phyloP scores from a whole-genome alignment of 2,888 invertebrate species.

The Hololepta plana region DNA sequence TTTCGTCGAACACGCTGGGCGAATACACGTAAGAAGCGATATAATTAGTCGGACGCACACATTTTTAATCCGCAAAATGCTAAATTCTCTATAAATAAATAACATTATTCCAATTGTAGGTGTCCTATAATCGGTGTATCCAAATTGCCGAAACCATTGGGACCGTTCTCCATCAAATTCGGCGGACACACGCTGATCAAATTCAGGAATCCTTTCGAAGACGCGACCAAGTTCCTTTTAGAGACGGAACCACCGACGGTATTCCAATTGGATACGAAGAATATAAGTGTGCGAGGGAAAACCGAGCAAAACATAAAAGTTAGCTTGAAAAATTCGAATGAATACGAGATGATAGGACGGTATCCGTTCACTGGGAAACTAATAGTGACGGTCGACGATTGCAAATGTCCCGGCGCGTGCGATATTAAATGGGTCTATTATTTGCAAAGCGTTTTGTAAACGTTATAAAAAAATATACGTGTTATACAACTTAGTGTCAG shows the following conservation, averaged over 20 bases:
- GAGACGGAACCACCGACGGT: conserved; percentile 26
- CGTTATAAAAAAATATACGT: too few species aligned
- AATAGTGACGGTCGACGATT: conserved; percentile 10
- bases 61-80: conserved; percentile 3
- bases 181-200: conserved; percentile 21
- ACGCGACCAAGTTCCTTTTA: conserved; percentile 23
- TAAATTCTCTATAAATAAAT: not conserved
- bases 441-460: conserved; percentile 14
- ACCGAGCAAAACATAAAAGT: conserved; percentile 16
- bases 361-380: conserved; percentile 14
- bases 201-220: conserved; percentile 30
- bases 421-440: conserved; percentile 16
- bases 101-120: conserved; percentile 13
- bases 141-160: conserved; percentile 30
- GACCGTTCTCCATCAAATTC: conserved; percentile 27
- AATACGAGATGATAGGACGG: conserved; percentile 10
- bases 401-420: conserved; percentile 9
- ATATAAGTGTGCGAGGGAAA: conserved; percentile 24
- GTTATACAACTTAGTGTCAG: too few species aligned
- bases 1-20: conserved; percentile 18
- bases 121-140: conserved; percentile 29
- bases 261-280: conserved; percentile 23
- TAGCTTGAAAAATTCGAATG: conserved; percentile 8
- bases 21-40: conserved; percentile 17
- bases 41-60: not conserved